phyloP scores from a whole-genome alignment of 1,140 invertebrate species.

The Artemia franciscana region DNA sequence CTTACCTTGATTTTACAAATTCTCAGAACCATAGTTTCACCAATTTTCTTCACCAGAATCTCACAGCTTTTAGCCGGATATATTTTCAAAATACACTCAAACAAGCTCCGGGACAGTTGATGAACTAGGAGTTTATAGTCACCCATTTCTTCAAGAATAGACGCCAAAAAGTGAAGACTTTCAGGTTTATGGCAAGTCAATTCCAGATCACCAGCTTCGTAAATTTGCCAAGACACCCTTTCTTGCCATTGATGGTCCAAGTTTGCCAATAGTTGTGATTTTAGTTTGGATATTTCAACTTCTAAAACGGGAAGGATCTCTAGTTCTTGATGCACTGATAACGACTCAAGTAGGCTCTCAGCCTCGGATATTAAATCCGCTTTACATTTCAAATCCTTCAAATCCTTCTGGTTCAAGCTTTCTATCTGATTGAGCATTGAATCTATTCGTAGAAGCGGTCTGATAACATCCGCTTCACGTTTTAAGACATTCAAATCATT shows the following conservation, averaged over 20 bases:
- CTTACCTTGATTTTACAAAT: too few species aligned
- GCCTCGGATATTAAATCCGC: not conserved
- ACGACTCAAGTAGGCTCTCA: not conserved
- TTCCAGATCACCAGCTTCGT: not conserved
- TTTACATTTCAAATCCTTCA: not conserved
- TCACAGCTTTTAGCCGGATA: not conserved
- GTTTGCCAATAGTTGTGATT: not conserved
- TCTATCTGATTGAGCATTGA: not conserved
- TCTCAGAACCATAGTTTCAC: not conserved
- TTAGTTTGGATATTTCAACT: not conserved
- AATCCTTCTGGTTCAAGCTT: not conserved
- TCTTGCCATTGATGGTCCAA: not conserved
- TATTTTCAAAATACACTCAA: not conserved
- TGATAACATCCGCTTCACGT: not conserved
- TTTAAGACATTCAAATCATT: not conserved
- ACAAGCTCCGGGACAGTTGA: not conserved
- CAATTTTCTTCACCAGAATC: not conserved
- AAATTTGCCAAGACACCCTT: not conserved
- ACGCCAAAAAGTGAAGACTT: not conserved
- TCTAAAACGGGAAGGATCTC: not conserved
- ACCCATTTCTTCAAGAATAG: not conserved
- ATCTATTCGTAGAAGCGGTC: not conserved
- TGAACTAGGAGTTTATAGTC: not conserved
- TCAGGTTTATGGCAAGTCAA: not conserved
- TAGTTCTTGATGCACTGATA: not conserved